Evolutionary conservation across 2,888 invertebrate species (phyloP).

Genomic region (Heliconius erato): DNA sequence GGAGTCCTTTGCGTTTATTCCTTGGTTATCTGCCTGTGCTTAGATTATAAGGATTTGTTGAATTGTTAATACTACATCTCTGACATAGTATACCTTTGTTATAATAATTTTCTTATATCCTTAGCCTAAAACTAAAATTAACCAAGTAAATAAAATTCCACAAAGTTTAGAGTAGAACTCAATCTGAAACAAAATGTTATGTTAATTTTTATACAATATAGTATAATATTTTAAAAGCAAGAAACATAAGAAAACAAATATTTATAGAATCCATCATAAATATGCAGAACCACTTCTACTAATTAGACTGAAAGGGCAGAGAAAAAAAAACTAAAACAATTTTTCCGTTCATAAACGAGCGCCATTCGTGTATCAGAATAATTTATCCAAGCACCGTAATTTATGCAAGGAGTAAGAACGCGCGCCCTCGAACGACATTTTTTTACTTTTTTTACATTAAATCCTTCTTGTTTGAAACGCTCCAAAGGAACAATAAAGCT

Average conservation of each 20-base stretch:
- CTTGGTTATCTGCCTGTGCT: constrained; percentile 54
- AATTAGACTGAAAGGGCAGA: constrained; percentile 44
- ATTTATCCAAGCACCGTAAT: constrained; percentile 50
- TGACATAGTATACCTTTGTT: background rate
- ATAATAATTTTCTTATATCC: background rate
- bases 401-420: constrained; percentile 45
- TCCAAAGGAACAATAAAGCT: constrained; percentile 56
- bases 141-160: background rate
- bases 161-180: background rate
- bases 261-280: constrained; percentile 34
- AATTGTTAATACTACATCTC: background rate
- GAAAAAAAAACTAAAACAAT: constrained; percentile 41
- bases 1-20: constrained; percentile 64
- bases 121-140: background rate
- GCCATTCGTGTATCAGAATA: constrained; percentile 52
- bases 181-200: background rate
- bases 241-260: constrained; percentile 25
- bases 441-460: constrained; percentile 40
- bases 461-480: constrained; percentile 48
- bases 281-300: constrained; percentile 39
- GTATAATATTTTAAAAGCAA: background rate
- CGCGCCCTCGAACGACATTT: constrained; percentile 44
- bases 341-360: constrained; percentile 45
- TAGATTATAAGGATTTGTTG: constrained; percentile 34
- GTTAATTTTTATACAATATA: too few species aligned